Base-by-base conservation (phyloP, 2,797 vertebrate genomes). In the Apogon talboti region DNA sequence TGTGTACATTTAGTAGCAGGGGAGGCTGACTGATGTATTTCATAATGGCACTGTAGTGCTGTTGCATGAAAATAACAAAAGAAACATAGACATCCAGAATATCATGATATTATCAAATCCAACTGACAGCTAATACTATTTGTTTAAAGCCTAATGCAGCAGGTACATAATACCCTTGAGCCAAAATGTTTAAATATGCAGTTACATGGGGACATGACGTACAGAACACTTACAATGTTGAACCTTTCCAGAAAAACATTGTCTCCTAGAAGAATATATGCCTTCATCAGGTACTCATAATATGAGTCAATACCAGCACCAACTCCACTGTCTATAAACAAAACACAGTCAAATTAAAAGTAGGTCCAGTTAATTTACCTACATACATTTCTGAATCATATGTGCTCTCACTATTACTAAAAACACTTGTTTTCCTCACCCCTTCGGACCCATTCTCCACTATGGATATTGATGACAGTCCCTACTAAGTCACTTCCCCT, bases 11-110 rank as follows among this genome's bases (percentile, higher is more conserved):
- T 49, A 95, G 92, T 78, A 95, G 91, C 75, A 95, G 81, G 21
- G 94, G 94, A 11, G 94, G 94, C 75, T 95, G 94, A 81, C 94
- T 95, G 79, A 95, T 95, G 84, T 95, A 95, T 79, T 95, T 95
- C 94, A 95, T 95, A 65, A 95, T 95, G 86, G 94, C 94, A 84
- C 84, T 93, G 86, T 95, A 95, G 89, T 95, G 94, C 94, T 95
- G 82, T 68, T n/a, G 30, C 14, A 68, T 13, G 73, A 9, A 75
- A 42, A 84, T 6, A 71, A 21, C 13, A 66, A 60, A 52, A 16
- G 9, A 35, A 35, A 35, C 10, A 8, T 35, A 35, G 10, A 35
- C 2, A 35, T 8, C 4, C 12, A 46, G 38, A 35, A 24, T 35
- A 33, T 41, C 33, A 44, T 38, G 44, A 15, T 10, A 35, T 15